These are phyloP conservation scores for Tragelaphus imberbis DNA, from an alignment of 2,113 vertebrate species.

Conservation along the genomic window DNA sequence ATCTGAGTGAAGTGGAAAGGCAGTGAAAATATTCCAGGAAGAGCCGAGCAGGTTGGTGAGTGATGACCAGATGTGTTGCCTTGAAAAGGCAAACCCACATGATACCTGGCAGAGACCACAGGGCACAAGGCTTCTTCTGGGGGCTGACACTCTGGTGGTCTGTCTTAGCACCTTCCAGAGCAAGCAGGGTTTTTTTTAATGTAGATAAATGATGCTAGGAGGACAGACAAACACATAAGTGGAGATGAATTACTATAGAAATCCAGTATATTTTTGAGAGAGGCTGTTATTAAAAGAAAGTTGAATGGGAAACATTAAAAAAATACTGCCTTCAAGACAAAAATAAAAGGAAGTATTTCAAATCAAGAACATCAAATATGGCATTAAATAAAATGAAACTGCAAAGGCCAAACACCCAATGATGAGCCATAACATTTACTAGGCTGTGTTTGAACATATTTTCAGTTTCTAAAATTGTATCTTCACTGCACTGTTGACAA, in stretches of 20 bases:
- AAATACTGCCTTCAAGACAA: neutral
- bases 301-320: neutral
- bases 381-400: conserved; percentile 3
- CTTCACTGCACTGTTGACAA: neutral
- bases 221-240: neutral
- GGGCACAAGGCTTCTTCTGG: too few species aligned
- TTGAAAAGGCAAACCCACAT: neutral
- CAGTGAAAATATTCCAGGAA: neutral
- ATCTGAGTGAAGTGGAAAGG: conserved; percentile 34
- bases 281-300: neutral
- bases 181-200: neutral
- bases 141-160: too few species aligned
- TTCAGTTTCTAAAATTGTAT: neutral
- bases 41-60: neutral
- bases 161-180: neutral
- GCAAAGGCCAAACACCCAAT: neutral
- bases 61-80: neutral
- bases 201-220: neutral
- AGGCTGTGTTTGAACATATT: neutral
- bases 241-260: neutral
- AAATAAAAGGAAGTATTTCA: conserved; percentile 9
- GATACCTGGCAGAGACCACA: neutral
- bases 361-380: neutral
- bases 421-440: neutral
- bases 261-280: neutral